Base-by-base conservation (phyloP, 2,113 vertebrate genomes). In the Myrmecobius fasciatus region DNA sequence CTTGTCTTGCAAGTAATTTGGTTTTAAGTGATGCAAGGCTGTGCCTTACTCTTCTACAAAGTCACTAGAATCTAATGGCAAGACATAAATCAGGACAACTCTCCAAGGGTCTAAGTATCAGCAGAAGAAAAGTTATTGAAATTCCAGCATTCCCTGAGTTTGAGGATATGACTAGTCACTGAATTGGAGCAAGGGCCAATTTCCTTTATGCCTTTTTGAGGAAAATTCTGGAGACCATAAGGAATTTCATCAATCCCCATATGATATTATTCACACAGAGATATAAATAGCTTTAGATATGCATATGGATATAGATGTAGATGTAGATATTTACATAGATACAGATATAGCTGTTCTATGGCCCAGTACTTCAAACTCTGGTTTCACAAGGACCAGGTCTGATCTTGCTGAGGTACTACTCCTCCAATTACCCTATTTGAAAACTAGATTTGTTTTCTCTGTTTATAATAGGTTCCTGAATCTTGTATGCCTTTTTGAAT, bases 261-360 rank as follows among this genome's bases (percentile, higher is more conserved):
- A 83, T 83, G 67, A 83, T 83, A 83, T 83, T 83, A 83, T 83
- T 83, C 67, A 83, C 67, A 83, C 67, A 83, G n/a, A 83, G 67
- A 83, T 83, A 83, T 83, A 83, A 83, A 83, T 83, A 83, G n/a
- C n/a, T 43, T 43, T 83, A 43, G 67, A 83, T 83, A 83, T 83
- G 67, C 67, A 83, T 22, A 83, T 83, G 67, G 36, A 83, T 83
- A 43, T 83, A 83, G 36, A n/a, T 17, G 22, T 53, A 24, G 52
- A 17, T 53, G 20, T 17, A n/a, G 12, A 83, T 43, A 83, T 83
- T 9, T 43, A 83, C n/a, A 83, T 43, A 43, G 6, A 43, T 43
- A 83, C 20, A 43, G 14, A 43, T 43, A 83, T 83, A 83, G 31
- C 4, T 75, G 20, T 75, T n/a, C 20, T 83, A 8, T 24, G 67